Base-by-base conservation (phyloP, 1,140 invertebrate species). In the Paraescarpia echinospica region DNA sequence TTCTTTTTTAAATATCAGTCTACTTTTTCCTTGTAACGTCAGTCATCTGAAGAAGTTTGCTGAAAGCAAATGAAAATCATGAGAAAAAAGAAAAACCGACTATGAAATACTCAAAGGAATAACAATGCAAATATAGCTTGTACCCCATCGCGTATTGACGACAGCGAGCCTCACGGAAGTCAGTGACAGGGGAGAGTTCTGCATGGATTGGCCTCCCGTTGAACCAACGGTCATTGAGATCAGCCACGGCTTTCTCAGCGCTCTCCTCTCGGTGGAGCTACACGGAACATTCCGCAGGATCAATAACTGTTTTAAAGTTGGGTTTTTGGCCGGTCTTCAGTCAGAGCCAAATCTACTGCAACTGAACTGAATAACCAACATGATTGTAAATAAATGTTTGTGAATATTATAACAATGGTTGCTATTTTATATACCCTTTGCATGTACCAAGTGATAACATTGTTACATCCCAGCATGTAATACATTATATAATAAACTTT, bases 141-240 rank as follows among this genome's bases (percentile, higher is more conserved):
- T 95, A 97, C 97, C 99, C 99, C 98, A 99, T 99, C 97, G 99
- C 99, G 96, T 99, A 99, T 96, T 99, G 99, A 91, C 99, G 97
- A 96, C 99, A 99, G 96, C 99, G 99, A 34, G 99, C 99, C 97
- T 99, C 99, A 95, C 99, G 97, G 95, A 99, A 99, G 96, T 99
- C 99, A 92, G 99, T 99, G 0, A 99, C 99, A 0, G 99, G 99
- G 27, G 98, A 99, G 51, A 99, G 96, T 96, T 99, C 99, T 1
- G 99, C 99, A 96, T 99, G 99, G 90, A 99, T 98, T 0, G 99
- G 99, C n/a, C 99, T 97, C 1, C 99, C 99, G 94, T 99, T 99
- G 96, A 99, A 99, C 99, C 99, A 99, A 93, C 99, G 97, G 96
- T 99, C 99, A 96, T 99, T 99, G 88, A 99, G 97, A 96, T 99